Percentiles rank a stretch among this genome's conserved stretches.
phyloP scores from a whole-genome alignment of 1,140 invertebrate species.

The Drosophila bocki region DNA sequence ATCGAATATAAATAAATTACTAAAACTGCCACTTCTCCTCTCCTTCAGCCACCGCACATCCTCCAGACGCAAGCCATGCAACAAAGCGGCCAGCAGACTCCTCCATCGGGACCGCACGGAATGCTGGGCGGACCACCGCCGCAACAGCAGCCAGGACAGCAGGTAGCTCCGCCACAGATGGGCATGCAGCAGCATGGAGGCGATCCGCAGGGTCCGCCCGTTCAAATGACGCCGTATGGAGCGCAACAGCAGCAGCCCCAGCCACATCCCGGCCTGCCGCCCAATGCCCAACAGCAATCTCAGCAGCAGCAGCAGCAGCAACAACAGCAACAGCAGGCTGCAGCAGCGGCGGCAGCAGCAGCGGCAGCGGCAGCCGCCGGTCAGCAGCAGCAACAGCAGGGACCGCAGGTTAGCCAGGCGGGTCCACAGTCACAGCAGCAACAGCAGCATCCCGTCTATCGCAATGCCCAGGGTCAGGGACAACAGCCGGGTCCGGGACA shows the following conservation, averaged over 20 bases:
- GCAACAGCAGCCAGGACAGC: slow-evolving; percentile 44
- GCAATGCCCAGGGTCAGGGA: slow-evolving; percentile 61
- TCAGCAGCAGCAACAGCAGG: slow-evolving; percentile 58
- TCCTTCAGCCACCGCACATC: slow-evolving; percentile 86
- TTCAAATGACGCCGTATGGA: slow-evolving; percentile 80
- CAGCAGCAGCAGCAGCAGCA: slow-evolving; percentile 77
- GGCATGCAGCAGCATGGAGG: slow-evolving; percentile 40
- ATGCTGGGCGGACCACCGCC: slow-evolving; percentile 85
- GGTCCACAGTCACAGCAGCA: slow-evolving; percentile 63
- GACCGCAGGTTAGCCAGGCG: slow-evolving; percentile 41
- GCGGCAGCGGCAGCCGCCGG: slow-evolving; percentile 83
- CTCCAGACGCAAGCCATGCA: slow-evolving; percentile 80
- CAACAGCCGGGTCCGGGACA: slow-evolving; percentile 49
- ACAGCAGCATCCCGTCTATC: slow-evolving; percentile 62
- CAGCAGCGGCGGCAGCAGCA: slow-evolving; percentile 46
- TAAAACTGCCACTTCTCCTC: neutral
- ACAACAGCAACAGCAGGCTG: slow-evolving; percentile 30
- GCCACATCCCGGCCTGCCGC: slow-evolving; percentile 81
- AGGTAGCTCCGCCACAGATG: slow-evolving; percentile 65
- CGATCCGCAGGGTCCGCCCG: slow-evolving; percentile 47
- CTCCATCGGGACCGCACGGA: slow-evolving; percentile 84
- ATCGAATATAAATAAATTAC: neutral
- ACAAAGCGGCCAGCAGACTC: slow-evolving; percentile 84
- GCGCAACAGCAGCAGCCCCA: slow-evolving; percentile 58
- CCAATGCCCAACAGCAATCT: slow-evolving; percentile 84